Base-by-base conservation (phyloP, 2,797 vertebrate species). In the Melopsittacus undulatus region DNA sequence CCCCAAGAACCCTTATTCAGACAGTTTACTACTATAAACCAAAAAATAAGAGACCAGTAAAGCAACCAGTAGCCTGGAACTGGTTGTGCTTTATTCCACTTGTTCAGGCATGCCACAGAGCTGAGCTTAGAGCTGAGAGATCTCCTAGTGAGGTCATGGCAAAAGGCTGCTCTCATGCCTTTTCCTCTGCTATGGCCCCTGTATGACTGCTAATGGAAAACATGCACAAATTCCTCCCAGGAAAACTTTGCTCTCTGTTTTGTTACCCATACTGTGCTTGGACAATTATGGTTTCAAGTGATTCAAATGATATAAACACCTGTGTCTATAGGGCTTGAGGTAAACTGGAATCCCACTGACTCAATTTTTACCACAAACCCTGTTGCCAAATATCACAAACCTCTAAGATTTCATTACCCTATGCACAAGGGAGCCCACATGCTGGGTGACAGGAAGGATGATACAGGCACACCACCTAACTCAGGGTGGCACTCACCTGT, bases 201-300 rank as follows among this genome's bases (percentile, higher is more conserved):
- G 48, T 46, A 75, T 91, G 85, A 78, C 72, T 87, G 80, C 80
- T 94, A 87, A 87, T 73, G 83, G 88, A 89, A 95, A 96, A 86
- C 91, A 96, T 4, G 40, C 30, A 26, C 34, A 81, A 77, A 67
- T 57, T 80, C 67, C 67, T 87, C 82, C 59, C 57, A 81, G 61
- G 86, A 84, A 82, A 90, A 69, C 49, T 77, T 72, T 69, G 38
- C 38, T 68, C 52, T 69, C 73, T 78, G 36, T 62, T 56, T 91
- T 48, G 26, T 64, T 87, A 77, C 54, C 14, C 32, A 0, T 11
- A 49, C 46, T 49, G 36, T 38, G 30, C 57, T 95, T 68, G 56
- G 64, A 81, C 24, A 89, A 81, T 21, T 30, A 63, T 19, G 57
- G 63, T 75, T 91, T 78, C 69, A 84, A 89, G 66, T 38, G 12